Base-by-base conservation (phyloP, 2,888 invertebrate species). In the Polymixis lichenea region DNA sequence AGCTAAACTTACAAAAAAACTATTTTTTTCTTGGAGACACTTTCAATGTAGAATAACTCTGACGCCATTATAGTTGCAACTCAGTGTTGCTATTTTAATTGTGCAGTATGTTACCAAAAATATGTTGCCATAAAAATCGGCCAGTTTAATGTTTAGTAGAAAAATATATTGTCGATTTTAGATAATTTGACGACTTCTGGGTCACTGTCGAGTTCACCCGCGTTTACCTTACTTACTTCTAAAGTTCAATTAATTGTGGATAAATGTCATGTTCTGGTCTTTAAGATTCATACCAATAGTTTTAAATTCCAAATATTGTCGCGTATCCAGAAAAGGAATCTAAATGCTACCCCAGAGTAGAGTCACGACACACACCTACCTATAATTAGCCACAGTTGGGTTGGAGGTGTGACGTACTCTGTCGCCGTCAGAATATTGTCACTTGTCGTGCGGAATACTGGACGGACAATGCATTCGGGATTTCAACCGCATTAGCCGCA, bases 381-480 rank as follows among this genome's bases (percentile, higher is more conserved):
- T 83, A 84, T 86, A 87, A 87, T 87, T 82, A 87, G 82, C 65
- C 69, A 62, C 68, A 58, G 78, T 80, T 62, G 73, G 61, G 64
- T 62, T 55, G 46, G 77, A 82, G 76, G 62, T 62, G 71, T 79
- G 76, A 72, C 83, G 80, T 75, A 72, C 61, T 73, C 58, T 83
- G 84, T 82, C 75, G 82, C 71, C 76, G 82, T 85, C 89, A 85
- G 80, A 84, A 68, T 80, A 86, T 86, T 86, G 87, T 86, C 85
- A 84, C 73, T 77, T 80, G 83, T 77, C 83, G 66, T 46, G 60
- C 60, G 72, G 49, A 76, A 55, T 80, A 83, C 68, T 46, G 68
- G 49, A 74, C 74, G 70, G 84, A 81, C 79, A 86, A 84, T 85
- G 85, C 82, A 76, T 85, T 86, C 75, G 85, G 80, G 80, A 89